A percentile compares a stretch with the other conserved stretches of the same genome.
Evolutionary conservation across 2,888 invertebrate genomes (phyloP).

Genomic region (Fragum sueziense): DNA sequence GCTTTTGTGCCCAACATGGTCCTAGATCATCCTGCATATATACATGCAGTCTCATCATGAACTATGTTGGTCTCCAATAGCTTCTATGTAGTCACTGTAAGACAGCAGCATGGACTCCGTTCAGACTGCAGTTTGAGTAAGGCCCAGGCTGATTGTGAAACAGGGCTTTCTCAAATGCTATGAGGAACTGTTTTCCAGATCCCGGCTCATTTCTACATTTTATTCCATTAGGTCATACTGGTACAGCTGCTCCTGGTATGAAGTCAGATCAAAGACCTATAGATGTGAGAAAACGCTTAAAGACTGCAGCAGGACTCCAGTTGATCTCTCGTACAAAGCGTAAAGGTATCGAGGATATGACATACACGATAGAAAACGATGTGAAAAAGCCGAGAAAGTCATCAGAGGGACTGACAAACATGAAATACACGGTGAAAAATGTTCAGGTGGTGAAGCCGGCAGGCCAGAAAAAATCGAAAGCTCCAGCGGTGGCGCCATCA

Average conservation of each 20-base stretch:
- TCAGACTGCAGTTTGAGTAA: too few species aligned
- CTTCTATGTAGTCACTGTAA: too few species aligned
- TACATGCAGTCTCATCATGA: too few species aligned
- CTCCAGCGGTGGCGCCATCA: conserved; percentile 20
- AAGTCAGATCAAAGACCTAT: conserved; percentile 45
- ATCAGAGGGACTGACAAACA: conserved; percentile 34
- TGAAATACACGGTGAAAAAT: conserved; percentile 57
- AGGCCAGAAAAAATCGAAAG: conserved; percentile 33
- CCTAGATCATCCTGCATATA: too few species aligned
- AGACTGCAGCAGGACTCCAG: conserved; percentile 57
- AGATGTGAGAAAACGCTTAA: conserved; percentile 54
- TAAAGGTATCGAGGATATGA: conserved; percentile 56
- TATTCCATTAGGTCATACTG: background rate
- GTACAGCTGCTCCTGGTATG: conserved; percentile 43
- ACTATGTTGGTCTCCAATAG: too few species aligned
- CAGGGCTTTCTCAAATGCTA: too few species aligned
- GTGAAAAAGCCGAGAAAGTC: conserved; percentile 33
- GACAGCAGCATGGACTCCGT: too few species aligned
- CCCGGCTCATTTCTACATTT: too few species aligned
- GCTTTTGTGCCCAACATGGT: too few species aligned
- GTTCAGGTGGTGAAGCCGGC: conserved; percentile 34
- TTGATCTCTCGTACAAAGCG: conserved; percentile 51
- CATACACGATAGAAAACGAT: conserved; percentile 57
- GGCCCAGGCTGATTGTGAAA: too few species aligned
- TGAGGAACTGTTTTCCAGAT: too few species aligned